Conservation (phyloP, 2,113 vertebrate genomes). For the Grallaria varia region DNA sequence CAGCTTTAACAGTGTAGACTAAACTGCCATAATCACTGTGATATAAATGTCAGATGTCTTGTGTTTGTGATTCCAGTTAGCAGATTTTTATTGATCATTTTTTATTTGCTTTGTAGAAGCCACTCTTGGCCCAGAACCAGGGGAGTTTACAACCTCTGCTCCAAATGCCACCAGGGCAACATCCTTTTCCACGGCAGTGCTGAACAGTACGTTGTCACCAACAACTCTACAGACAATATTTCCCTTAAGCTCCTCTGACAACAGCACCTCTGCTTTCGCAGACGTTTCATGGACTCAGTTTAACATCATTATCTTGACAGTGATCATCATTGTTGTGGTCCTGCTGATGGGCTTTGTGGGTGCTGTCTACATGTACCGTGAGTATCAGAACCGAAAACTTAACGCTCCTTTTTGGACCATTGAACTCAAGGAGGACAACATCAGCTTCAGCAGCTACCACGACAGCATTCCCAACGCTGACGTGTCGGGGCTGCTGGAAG, state of each 20-base stretch:
- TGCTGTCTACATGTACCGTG: constrained; percentile 93
- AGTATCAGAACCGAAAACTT: constrained; percentile 96
- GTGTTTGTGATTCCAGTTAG: not conserved
- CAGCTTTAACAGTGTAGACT: not conserved
- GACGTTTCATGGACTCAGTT: constrained; percentile 98
- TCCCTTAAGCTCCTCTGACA: constrained; percentile 82
- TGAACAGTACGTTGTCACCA: constrained; percentile 69
- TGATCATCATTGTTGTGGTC: constrained; percentile 93
- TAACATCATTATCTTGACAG: constrained; percentile 94
- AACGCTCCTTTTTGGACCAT: constrained; percentile 99
- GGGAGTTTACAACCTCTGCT: constrained; percentile 67
- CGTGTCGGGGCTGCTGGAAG: constrained; percentile 90
- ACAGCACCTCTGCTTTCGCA: constrained; percentile 84
- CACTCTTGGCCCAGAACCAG: constrained; percentile 58
- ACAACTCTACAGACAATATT: constrained; percentile 77
- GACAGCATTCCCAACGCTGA: constrained; percentile 98
- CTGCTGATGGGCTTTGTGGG: constrained; percentile 94
- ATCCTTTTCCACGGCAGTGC: constrained; percentile 59
- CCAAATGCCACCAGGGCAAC: constrained; percentile 64
- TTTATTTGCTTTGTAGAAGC: constrained; percentile 71
- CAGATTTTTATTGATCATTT: constrained; percentile 16
- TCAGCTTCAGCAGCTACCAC: constrained; percentile 99
- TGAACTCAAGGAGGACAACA: constrained; percentile 98
- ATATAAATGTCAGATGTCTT: not conserved
- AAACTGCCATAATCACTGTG: not conserved